These are phyloP conservation scores for Epinephelus awoara DNA, from an alignment of 2,797 vertebrate species.

Conservation along the genomic window DNA sequence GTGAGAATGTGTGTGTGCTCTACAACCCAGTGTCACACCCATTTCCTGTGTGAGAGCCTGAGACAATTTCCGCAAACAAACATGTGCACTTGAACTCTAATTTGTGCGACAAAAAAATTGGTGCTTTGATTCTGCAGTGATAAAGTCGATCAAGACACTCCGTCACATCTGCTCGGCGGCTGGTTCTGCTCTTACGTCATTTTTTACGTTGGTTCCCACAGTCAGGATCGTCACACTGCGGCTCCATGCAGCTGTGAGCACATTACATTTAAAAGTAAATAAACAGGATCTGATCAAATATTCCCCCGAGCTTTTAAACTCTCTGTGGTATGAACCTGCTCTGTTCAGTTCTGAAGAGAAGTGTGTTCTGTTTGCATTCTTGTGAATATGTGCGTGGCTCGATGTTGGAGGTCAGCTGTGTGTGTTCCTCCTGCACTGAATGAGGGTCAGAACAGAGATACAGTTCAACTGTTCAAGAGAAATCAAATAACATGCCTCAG, in stretches of 20 bases:
- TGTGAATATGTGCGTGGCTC: not conserved
- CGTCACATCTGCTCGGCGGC: not conserved
- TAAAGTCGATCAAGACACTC: not conserved
- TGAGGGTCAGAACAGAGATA: not conserved
- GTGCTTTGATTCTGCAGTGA: too few species aligned
- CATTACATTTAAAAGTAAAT: constrained; percentile 20
- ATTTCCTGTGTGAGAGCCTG: constrained; percentile 61
- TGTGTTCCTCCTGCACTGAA: not conserved
- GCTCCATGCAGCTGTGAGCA: constrained; percentile 17
- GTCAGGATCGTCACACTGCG: not conserved
- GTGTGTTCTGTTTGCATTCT: not conserved
- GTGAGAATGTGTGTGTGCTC: not conserved
- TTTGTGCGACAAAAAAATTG: constrained; percentile 1
- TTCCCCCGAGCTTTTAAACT: constrained; percentile 10
- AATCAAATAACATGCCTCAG: not conserved
- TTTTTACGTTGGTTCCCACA: constrained; percentile 14
- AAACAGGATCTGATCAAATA: constrained; percentile 3
- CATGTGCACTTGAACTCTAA: constrained; percentile 26
- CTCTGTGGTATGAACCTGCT: not conserved
- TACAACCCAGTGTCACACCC: constrained; percentile 44
- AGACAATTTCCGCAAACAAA: constrained; percentile 46
- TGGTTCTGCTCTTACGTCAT: not conserved
- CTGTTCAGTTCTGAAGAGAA: too few species aligned
- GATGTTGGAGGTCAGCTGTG: not conserved
- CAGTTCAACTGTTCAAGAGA: not conserved